Conservation (phyloP, 2,888 invertebrate genomes). For the Gymnosoma rotundatum region DNA sequence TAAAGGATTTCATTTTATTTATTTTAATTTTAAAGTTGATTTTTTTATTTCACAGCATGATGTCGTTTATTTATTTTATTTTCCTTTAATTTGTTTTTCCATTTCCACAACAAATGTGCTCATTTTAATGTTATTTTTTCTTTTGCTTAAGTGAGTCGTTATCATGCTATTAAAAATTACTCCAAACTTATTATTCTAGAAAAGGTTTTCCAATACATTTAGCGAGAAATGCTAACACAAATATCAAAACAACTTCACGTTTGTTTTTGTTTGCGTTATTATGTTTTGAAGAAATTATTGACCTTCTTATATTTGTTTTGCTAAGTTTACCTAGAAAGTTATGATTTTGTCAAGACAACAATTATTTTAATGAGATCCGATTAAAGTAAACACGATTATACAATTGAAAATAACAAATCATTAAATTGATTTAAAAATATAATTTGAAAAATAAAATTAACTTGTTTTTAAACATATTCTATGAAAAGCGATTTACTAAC, state of each 20-base stretch:
- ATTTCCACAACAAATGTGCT: slow-evolving; percentile 48
- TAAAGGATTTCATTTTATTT: slow-evolving; percentile 43
- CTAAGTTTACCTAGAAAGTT: slow-evolving; percentile 13
- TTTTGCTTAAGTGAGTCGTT: slow-evolving; percentile 62
- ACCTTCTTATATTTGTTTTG: slow-evolving; percentile 20
- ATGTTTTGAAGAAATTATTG: slow-evolving; percentile 3
- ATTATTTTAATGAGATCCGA: not conserved
- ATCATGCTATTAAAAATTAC: slow-evolving; percentile 62
- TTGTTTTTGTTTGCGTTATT: not conserved
- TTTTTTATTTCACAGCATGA: slow-evolving; percentile 51
- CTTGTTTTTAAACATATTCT: no score
- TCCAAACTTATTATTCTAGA: slow-evolving; percentile 62
- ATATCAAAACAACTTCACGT: slow-evolving; percentile 1
- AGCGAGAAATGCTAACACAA: slow-evolving; percentile 20
- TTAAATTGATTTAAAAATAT: no score
- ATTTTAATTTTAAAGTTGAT: not conserved
- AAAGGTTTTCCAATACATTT: slow-evolving; percentile 32
- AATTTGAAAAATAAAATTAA: no score
- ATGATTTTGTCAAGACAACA: slow-evolving; percentile 44
- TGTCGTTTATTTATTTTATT: slow-evolving; percentile 11
- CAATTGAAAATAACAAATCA: not conserved
- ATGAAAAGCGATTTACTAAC: no score
- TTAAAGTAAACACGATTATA: slow-evolving; percentile 4
- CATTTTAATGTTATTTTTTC: slow-evolving; percentile 51
- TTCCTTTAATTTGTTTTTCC: not conserved